Conservation (phyloP, 2,888 invertebrate genomes). For the Drosophila diplacantha region DNA sequence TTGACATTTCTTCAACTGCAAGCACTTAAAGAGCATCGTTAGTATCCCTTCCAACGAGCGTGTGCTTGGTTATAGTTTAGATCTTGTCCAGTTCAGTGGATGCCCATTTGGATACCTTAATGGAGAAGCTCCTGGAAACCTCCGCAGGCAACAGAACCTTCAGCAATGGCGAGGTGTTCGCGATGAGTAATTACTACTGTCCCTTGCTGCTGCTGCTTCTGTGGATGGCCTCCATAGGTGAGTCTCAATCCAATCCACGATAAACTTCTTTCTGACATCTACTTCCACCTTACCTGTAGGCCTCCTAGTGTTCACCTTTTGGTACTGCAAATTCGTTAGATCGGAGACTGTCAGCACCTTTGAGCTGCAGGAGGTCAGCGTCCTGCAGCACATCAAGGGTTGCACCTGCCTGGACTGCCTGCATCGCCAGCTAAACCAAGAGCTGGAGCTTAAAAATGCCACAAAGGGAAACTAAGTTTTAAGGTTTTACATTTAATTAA, state of each 20-base stretch:
- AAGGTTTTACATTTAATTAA: conserved; percentile 1
- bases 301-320: conserved; percentile 42
- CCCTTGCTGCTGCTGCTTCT: conserved; percentile 19
- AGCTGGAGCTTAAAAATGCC: conserved; percentile 29
- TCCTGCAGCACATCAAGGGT: conserved; percentile 42
- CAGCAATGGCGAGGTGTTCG: neutral
- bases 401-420: conserved; percentile 53
- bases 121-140: conserved; percentile 1
- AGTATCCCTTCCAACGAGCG: neutral
- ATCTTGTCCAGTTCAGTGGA: neutral
- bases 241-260: neutral
- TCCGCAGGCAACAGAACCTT: neutral
- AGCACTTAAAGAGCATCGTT: neutral
- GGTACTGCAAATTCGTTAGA: conserved; percentile 45
- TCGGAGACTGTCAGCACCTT: conserved; percentile 26
- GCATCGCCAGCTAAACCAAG: conserved; percentile 48
- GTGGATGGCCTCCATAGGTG: conserved; percentile 52
- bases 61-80: neutral
- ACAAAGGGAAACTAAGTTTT: neutral
- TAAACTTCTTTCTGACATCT: too few species aligned
- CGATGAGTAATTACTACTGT: conserved; percentile 4
- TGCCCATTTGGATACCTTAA: neutral
- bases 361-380: conserved; percentile 53
- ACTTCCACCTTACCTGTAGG: conserved; percentile 13
- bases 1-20: neutral